Percentiles rank a stretch among this genome's conserved stretches.
phyloP scores from a whole-genome alignment of 1,140 invertebrate genomes.

The Solenopsis invicta region DNA sequence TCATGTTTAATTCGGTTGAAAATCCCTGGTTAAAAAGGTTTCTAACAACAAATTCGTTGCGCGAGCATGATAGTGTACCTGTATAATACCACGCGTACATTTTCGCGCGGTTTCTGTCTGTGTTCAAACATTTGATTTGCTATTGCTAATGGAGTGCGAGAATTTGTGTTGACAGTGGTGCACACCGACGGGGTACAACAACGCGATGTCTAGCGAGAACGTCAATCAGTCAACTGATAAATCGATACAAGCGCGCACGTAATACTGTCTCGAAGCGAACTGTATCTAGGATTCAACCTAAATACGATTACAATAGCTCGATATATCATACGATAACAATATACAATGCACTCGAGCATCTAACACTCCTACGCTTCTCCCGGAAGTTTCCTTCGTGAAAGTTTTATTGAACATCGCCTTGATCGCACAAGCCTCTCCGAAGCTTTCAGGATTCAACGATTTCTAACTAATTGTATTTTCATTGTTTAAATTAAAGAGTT shows the following conservation, averaged over 20 bases:
- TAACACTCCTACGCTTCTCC: background rate
- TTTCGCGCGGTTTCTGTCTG: constrained; percentile 43
- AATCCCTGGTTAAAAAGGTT: background rate
- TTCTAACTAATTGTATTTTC: background rate
- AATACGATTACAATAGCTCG: constrained; percentile 28
- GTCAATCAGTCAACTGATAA: constrained; percentile 65
- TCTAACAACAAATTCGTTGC: background rate
- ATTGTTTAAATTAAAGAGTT: constrained; percentile 10
- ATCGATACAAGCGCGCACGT: constrained; percentile 38
- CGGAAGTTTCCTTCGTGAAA: background rate
- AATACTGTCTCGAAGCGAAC: constrained; percentile 9
- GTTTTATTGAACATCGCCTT: background rate
- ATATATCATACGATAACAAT: constrained; percentile 5
- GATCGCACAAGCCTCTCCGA: background rate
- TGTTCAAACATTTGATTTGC: constrained; percentile 59
- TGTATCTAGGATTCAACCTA: constrained; percentile 22
- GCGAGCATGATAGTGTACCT: background rate
- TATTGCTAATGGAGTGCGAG: constrained; percentile 64
- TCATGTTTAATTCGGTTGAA: background rate
- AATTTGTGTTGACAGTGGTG: constrained; percentile 54
- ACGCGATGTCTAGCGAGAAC: constrained; percentile 46
- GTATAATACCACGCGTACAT: constrained; percentile 29
- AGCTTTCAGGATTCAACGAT: background rate
- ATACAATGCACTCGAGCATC: constrained; percentile 8
- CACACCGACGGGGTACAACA: constrained; percentile 31